Base-by-base conservation (phyloP, 2,888 invertebrate genomes). In the Aphodius granarius region DNA sequence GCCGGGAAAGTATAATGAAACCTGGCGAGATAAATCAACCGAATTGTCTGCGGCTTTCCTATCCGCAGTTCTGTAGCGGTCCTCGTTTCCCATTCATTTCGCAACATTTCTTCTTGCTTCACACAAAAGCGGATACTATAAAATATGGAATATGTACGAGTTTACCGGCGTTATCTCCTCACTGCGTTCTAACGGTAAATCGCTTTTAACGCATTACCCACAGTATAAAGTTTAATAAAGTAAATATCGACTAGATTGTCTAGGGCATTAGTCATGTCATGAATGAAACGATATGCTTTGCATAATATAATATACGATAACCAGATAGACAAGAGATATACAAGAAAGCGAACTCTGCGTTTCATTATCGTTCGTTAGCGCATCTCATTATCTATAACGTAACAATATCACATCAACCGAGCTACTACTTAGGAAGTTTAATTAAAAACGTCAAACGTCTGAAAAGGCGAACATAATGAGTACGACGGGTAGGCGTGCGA, bases 361-460 rank as follows among this genome's bases (percentile, higher is more conserved):
- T 43, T 43, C 43, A 43, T 43, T 43, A 43, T 43, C 43, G 9
- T 43, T 43, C 43, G 43, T 43, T 43, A 43, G 43, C 43, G 43
- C 13, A 43, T 43, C 43, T 43, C 43, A 43, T 43, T 43, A 43
- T 43, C 43, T 43, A 43, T 43, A 43, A 43, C 43, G 43, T 43
- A 43, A 43, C 43, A 43, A 43, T 43, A 43, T 43, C 43, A 43
- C 43, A 43, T 43, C 13, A 43, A 13, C 43, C 43, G 43, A 19
- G 6, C 21, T 21, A 22, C 22, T 68, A 68, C 68, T 68, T 68
- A 68, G 21, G 19, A 68, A 68, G 21, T 68, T 68, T 68, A 21
- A 68, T 68, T 20, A 68, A 68, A 68, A 22, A 20, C 20, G 21
- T 22, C 21, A 68, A 21, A 68, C 21, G 22, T 20, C 20, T 43